Base-by-base conservation (phyloP, 2,888 invertebrate species). In the Oligia fasciuncula region DNA sequence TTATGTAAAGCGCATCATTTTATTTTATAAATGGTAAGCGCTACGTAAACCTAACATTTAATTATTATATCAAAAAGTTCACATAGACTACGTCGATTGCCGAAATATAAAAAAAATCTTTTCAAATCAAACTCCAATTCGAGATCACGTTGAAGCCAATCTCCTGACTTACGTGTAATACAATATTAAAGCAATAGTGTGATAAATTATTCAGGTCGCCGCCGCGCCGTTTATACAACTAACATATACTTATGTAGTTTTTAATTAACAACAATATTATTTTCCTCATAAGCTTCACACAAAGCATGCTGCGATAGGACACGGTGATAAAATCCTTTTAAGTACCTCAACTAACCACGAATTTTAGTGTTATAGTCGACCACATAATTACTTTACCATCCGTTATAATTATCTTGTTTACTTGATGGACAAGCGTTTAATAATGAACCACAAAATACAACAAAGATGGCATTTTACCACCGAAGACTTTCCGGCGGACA, bases 101-200 rank as follows among this genome's bases (percentile, higher is more conserved):
- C 73, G 72, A 86, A 88, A 87, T 87, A 88, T 85, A 86, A 84
- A 81, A 90, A 89, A 78, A 63, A 88, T 91, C 87, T 93, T 91
- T 91, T 88, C 88, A 93, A 93, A 93, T 91, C 89, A 93, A 93
- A 94, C 94, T 93, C 93, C 92, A 93, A 95, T 95, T 95, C 95
- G 96, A 96, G 96, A 96, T 96, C 96, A 96, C 93, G 90, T 93
- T 90, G 90, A 94, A 95, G 95, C 87, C 96, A 92, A 91, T 83
- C 95, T 91, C 93, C 93, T 90, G 94, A 94, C 96, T 95, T 91
- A 89, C 92, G 88, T 95, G 93, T 96, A 95, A 93, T 96, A 91
- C 91, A 91, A 92, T 91, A 93, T 95, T 95, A 96, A 95, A 95
- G 95, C 95, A 96, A 94, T 86, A 86, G 89, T 94, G 94, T 95